Evolutionary conservation across 2,797 vertebrate species (phyloP), one percentile per base, ranked within the genome.

Genomic region (Sebastes hubbsi): DNA sequence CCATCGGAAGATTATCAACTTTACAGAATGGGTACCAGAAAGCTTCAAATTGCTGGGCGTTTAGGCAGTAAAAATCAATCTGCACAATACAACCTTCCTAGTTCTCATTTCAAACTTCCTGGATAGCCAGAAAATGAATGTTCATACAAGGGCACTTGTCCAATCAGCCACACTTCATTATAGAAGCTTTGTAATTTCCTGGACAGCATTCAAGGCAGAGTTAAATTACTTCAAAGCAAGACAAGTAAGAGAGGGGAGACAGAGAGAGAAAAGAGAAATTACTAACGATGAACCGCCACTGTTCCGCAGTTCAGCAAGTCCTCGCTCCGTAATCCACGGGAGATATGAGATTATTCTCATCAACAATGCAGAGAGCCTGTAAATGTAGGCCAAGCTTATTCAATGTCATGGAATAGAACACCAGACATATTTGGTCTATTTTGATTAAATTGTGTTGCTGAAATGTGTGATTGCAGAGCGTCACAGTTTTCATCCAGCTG

Each of bases 101-200:
- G 59, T 54, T 7, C 72, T 84, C 54, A 58, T 74, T 82, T 81
- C 54, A 78, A 73, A 59, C 74, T 87, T 88, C 84, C 55, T 74
- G 74, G 72, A 85, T 77, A 81, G 85, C 71, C 8, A 22, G 73
- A 87, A 88, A 84, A 91, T 75, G 4, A 90, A 79, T 73, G 78
- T 82, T 88, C 80, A 84, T 80, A 84, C 68, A 83, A 82, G 86
- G 80, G 80, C 76, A 84, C 83, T 87, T 83, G 84, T 87, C 84
- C 88, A 89, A 93, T 89, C 89, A 90, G 88, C 79, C 75, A 80
- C 82, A 87, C 90, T 91, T 92, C 82, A 90, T 90, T 90, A 91
- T 75, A 69, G 80, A 55, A 67, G 75, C 86, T 88, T 86, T 89
- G 85, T 88, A 88, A 91, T 94, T 91, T 90, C 88, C 85, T 91